Evolutionary conservation across 2,797 vertebrate species (phyloP).

Genomic region (Rhyacichthys aspro): DNA sequence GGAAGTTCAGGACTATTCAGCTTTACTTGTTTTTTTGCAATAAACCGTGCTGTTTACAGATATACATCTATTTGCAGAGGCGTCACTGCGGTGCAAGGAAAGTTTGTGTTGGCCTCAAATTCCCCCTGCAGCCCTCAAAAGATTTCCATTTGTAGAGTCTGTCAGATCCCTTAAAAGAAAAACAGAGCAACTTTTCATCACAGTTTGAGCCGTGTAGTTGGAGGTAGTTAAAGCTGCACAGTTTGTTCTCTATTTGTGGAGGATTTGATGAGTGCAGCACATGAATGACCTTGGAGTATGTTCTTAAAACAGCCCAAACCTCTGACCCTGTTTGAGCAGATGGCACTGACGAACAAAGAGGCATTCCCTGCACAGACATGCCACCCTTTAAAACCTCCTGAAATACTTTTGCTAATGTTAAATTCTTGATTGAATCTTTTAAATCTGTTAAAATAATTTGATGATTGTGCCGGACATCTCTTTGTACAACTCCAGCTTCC

Average conservation of each 20-base stretch:
- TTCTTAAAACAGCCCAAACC: constrained; percentile 16
- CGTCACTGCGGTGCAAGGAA: neutral
- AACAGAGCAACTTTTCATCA: neutral
- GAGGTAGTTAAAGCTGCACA: neutral
- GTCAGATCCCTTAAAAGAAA: neutral
- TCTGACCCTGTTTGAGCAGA: constrained; percentile 15
- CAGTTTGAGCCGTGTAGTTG: neutral
- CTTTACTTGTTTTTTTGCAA: constrained; percentile 23
- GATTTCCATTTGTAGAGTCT: neutral
- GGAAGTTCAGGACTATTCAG: constrained; percentile 11
- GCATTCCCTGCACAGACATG: too few species aligned
- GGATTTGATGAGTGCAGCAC: too few species aligned
- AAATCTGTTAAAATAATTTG: constrained; percentile 26
- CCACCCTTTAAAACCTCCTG: too few species aligned
- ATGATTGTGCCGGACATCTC: constrained; percentile 1
- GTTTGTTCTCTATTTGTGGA: neutral
- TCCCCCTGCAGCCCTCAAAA: neutral
- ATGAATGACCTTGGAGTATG: constrained; percentile 9
- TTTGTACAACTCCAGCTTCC: constrained; percentile 41
- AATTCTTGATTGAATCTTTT: neutral
- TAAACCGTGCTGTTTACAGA: neutral
- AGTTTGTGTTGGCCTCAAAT: neutral
- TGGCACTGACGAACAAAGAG: neutral
- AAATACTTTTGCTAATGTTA: neutral
- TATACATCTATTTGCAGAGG: neutral